Conservation (phyloP, 2,797 vertebrate species). For the Oreochromis mossambicus region DNA sequence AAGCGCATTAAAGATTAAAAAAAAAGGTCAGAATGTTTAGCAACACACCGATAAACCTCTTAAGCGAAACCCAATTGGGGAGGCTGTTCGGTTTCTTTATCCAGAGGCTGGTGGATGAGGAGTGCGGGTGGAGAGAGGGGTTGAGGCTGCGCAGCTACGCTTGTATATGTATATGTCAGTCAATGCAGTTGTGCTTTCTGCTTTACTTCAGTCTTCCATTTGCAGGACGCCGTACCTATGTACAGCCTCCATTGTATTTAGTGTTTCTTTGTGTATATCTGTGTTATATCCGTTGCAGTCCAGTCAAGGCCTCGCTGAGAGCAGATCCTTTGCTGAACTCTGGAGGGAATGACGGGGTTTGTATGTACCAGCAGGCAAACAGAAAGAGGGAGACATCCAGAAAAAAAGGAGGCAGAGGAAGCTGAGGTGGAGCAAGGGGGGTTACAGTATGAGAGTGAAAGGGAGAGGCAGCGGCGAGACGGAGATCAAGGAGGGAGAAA, state of each 20-base stretch:
- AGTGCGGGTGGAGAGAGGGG: background rate
- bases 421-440: background rate
- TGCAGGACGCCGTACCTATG: background rate
- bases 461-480: background rate
- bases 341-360: conserved; percentile 17
- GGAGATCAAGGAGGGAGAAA: conserved; percentile 19
- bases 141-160: background rate
- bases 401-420: background rate
- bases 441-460: background rate
- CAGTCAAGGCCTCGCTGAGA: background rate
- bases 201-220: background rate
- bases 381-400: background rate
- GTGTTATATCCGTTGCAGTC: background rate
- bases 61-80: conserved; percentile 66
- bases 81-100: conserved; percentile 72
- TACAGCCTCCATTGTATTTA: background rate
- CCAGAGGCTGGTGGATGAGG: conserved; percentile 58
- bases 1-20: conserved; percentile 85
- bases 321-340: background rate
- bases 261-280: background rate
- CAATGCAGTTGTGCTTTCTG: background rate
- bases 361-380: background rate
- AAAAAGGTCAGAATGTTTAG: conserved; percentile 84
- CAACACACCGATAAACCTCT: conserved; percentile 84
- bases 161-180: background rate